phyloP scores from a whole-genome alignment of 1,140 invertebrate species.

The Mya arenaria region DNA sequence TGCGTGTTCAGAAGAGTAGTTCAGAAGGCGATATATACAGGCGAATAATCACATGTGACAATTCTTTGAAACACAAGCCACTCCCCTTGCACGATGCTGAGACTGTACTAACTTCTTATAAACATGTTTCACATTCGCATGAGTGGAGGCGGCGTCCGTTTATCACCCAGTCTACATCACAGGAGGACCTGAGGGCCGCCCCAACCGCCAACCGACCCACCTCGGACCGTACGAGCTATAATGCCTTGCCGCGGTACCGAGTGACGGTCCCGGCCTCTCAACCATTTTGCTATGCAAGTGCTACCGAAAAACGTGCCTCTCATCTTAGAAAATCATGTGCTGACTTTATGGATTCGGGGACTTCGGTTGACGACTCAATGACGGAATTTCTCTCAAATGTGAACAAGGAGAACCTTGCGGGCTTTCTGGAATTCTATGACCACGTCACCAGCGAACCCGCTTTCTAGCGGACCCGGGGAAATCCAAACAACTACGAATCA shows the following conservation, averaged over 20 bases:
- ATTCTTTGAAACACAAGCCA: slow-evolving; percentile 26
- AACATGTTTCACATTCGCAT: too few relatives aligned
- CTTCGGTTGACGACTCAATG: slow-evolving; percentile 48
- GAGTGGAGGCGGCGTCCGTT: slow-evolving; percentile 41
- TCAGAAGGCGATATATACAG: slow-evolving; percentile 34
- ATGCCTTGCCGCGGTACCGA: slow-evolving; percentile 34
- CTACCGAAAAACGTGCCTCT: background rate
- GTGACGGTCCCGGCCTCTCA: too few relatives aligned
- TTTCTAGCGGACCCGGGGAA: slow-evolving; percentile 34
- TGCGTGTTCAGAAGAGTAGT: slow-evolving; percentile 23
- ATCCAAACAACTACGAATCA: slow-evolving; percentile 48
- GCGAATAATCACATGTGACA: background rate
- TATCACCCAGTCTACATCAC: slow-evolving; percentile 21
- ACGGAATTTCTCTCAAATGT: slow-evolving; percentile 47
- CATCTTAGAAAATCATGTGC: slow-evolving; percentile 33
- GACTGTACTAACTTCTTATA: background rate
- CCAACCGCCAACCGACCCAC: background rate
- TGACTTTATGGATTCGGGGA: slow-evolving; percentile 21
- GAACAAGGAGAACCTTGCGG: slow-evolving; percentile 36
- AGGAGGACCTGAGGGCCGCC: background rate
- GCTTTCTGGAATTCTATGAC: slow-evolving; percentile 43
- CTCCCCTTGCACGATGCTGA: slow-evolving; percentile 26
- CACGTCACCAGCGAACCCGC: slow-evolving; percentile 26
- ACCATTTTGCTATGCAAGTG: too few relatives aligned
- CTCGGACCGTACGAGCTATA: background rate